Evolutionary conservation across 2,113 vertebrate genomes (phyloP).

Genomic region (Vanacampus margaritifer): DNA sequence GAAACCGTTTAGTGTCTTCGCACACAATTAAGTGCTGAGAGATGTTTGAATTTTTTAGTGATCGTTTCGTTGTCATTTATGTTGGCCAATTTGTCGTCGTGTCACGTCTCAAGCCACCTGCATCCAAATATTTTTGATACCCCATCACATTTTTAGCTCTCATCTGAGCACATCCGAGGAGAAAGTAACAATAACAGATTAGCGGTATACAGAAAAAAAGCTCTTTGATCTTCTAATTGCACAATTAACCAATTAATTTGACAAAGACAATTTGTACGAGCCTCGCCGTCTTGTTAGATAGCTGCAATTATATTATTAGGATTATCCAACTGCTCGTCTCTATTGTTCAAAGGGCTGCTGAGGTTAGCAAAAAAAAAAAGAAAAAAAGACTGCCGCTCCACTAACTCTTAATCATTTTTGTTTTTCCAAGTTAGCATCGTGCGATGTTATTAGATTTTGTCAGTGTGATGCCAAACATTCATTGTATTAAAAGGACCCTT

Average conservation of each 20-base stretch:
- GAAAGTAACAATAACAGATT: too few species aligned
- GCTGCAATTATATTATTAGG: neutral
- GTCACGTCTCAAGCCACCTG: too few species aligned
- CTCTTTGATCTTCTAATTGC: too few species aligned
- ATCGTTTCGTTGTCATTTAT: too few species aligned
- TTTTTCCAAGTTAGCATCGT: constrained; percentile 18
- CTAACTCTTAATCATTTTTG: neutral
- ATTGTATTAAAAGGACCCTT: constrained; percentile 23
- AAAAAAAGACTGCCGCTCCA: constrained; percentile 16
- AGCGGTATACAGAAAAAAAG: too few species aligned
- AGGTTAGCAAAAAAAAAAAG: constrained; percentile 38
- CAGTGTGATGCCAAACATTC: constrained; percentile 32
- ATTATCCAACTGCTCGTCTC: constrained; percentile 5
- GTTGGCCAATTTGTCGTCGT: too few species aligned
- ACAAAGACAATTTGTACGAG: neutral
- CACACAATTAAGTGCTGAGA: too few species aligned
- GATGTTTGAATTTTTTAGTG: too few species aligned
- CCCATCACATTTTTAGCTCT: too few species aligned
- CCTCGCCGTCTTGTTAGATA: neutral
- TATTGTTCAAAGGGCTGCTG: constrained; percentile 36
- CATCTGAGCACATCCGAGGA: too few species aligned
- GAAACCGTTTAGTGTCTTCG: too few species aligned
- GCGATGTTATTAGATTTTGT: constrained; percentile 42
- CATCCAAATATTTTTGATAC: too few species aligned
- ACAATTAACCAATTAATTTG: neutral